These are phyloP conservation scores for Camponotus vicinus DNA, from an alignment of 1,140 invertebrate genomes.

Conservation along the genomic window DNA sequence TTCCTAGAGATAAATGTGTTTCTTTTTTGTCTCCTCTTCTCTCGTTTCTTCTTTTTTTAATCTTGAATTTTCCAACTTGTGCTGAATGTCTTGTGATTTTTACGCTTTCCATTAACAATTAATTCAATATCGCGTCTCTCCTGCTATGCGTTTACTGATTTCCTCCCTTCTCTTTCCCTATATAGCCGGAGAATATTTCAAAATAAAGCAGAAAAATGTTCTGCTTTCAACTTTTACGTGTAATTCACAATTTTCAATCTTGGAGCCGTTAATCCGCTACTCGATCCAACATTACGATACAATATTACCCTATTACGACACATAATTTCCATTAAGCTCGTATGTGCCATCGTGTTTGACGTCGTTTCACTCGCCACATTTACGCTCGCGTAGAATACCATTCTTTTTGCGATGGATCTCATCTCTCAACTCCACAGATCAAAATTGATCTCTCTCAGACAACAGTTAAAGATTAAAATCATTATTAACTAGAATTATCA, in stretches of 20 bases:
- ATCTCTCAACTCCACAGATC: slow-evolving; percentile 79
- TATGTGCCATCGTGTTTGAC: slow-evolving; percentile 68
- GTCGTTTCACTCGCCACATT: background rate
- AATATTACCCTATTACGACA: slow-evolving; percentile 68
- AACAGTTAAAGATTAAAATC: slow-evolving; percentile 85
- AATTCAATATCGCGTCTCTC: slow-evolving; percentile 83
- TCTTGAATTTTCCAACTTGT: slow-evolving; percentile 60
- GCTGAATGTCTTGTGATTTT: slow-evolving; percentile 84
- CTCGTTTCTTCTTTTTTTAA: slow-evolving; percentile 47
- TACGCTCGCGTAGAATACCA: slow-evolving; percentile 18
- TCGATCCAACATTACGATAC: slow-evolving; percentile 67
- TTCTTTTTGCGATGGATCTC: slow-evolving; percentile 66
- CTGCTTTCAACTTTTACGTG: slow-evolving; percentile 77
- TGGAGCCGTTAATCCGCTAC: slow-evolving; percentile 74
- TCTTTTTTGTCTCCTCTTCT: background rate
- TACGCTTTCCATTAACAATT: slow-evolving; percentile 84
- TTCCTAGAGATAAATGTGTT: slow-evolving; percentile 54
- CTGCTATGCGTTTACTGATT: slow-evolving; percentile 70
- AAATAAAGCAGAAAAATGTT: slow-evolving; percentile 77
- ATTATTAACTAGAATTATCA: slow-evolving; percentile 85
- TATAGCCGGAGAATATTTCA: slow-evolving; percentile 79
- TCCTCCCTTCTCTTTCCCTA: slow-evolving; percentile 58
- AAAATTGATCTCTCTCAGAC: slow-evolving; percentile 84
- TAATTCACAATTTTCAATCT: slow-evolving; percentile 77
- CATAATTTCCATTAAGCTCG: slow-evolving; percentile 73